Evolutionary conservation across 2,888 invertebrate species (phyloP).

Genomic region (Ctenicera cuprea): DNA sequence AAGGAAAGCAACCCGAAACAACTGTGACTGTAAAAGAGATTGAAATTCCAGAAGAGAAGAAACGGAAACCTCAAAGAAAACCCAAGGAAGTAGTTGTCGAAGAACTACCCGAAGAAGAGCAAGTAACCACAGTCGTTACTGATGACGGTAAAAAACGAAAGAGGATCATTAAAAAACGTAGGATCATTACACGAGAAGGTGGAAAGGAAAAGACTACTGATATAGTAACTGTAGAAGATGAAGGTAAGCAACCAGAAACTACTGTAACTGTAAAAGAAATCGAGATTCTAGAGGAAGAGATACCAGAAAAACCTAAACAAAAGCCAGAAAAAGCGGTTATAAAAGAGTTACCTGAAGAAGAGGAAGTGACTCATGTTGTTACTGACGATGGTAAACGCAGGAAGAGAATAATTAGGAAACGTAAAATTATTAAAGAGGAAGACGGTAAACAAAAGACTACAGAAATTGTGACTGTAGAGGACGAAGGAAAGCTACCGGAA

Average conservation of each 20-base stretch:
- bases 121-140: conserved; percentile 56
- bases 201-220: conserved; percentile 71
- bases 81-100: conserved; percentile 48
- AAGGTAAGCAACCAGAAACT: conserved; percentile 69
- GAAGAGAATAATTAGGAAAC: conserved; percentile 68
- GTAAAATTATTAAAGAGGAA: conserved; percentile 57
- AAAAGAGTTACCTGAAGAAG: conserved; percentile 60
- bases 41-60: conserved; percentile 54
- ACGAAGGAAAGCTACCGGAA: conserved; percentile 60
- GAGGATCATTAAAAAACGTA: conserved; percentile 67
- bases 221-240: conserved; percentile 71
- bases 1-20: conserved; percentile 68
- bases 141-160: conserved; percentile 69
- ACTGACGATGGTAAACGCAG: conserved; percentile 54
- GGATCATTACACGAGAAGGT: conserved; percentile 70
- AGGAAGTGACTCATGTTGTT: conserved; percentile 50
- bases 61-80: conserved; percentile 45
- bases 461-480: conserved; percentile 61
- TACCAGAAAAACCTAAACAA: conserved; percentile 54
- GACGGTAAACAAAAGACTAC: conserved; percentile 63
- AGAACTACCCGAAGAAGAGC: conserved; percentile 53
- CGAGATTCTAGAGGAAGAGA: conserved; percentile 52
- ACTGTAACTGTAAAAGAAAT: conserved; percentile 65
- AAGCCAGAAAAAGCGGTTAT: conserved; percentile 59
- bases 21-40: conserved; percentile 58